Evolutionary conservation across 2,113 vertebrate genomes (phyloP).

Genomic region (Oryzias woworae): DNA sequence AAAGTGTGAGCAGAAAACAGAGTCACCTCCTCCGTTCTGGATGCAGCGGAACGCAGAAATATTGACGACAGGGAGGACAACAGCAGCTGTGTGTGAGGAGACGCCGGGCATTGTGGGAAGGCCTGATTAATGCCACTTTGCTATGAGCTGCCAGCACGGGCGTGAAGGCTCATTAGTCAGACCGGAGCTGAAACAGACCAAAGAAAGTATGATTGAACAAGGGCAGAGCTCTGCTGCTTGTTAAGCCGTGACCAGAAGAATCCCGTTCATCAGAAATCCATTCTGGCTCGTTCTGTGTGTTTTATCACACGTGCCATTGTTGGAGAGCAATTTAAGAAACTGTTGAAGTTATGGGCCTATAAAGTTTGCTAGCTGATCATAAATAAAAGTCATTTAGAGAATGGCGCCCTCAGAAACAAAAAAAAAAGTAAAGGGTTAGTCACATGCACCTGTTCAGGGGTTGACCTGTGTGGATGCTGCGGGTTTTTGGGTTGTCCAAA

Average conservation of each 20-base stretch:
- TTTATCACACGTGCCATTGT: conserved; percentile 1
- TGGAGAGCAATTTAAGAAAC: not conserved
- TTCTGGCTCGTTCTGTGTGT: conserved; percentile 8
- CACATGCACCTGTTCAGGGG: no score
- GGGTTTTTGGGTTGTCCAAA: no score
- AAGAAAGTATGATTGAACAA: conserved; percentile 27
- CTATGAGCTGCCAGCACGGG: conserved; percentile 7
- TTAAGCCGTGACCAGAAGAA: conserved; percentile 15
- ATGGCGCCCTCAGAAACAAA: no score
- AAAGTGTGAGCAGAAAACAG: no score
- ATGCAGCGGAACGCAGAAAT: no score
- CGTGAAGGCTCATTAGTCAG: conserved; percentile 42
- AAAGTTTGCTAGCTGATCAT: no score
- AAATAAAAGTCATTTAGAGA: no score
- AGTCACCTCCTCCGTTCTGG: no score
- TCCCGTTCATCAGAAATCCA: conserved; percentile 11
- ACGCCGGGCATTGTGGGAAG: not conserved
- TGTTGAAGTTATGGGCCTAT: not conserved
- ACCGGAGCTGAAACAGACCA: not conserved
- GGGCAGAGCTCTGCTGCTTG: conserved; percentile 5
- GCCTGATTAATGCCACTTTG: conserved; percentile 52
- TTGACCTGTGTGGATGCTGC: no score
- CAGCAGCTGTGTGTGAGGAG: no score
- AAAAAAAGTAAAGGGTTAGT: no score
- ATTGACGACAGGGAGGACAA: no score